Base-by-base conservation (phyloP, 2,888 invertebrate genomes). In the Erebia ligea region DNA sequence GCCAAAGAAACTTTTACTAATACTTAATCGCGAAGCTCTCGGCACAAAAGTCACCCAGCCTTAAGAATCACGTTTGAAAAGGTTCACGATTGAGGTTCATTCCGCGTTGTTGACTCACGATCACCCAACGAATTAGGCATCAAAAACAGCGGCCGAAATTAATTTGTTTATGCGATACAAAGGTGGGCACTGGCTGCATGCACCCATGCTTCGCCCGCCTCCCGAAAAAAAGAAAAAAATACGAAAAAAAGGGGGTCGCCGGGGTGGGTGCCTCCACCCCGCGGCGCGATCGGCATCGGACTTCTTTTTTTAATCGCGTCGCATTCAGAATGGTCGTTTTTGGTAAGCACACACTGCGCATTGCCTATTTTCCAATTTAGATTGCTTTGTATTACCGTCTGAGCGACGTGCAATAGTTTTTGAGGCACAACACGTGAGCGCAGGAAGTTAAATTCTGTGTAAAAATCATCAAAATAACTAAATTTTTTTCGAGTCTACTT, bases 241-340 rank as follows among this genome's bases (percentile, higher is more conserved):
- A 79, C 80, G 84, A 83, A 89, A 91, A 91, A 88, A 84, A 79
- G 83, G 86, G 87, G 86, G 84, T 78, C 75, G 76, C 78, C 79
- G 82, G 82, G 84, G 82, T 80, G 81, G 80, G 83, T 82, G 82
- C 80, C 81, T 85, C 88, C 86, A 86, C 82, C 87, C 87, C 90
- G 89, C 90, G 86, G 87, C 88, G 91, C 92, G 92, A 93, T 93
- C 92, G 92, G 91, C 92, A 93, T 91, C 92, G 83, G 86, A 84
- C 92, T 93, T 92, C 92, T 92, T 93, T 93, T 93, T 93, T 93
- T 92, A 92, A 93, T 93, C 93, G 93, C 92, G 92, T 92, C 91
- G 92, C 88, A 87, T 88, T 92, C 92, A 84, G 85, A 83, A 84
- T 91, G 86, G 84, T 93, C 92, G 91, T 92, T 93, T 92, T 93